Evolutionary conservation across 2,797 vertebrate species (phyloP).

Genomic region (Calcarius lapponicus): DNA sequence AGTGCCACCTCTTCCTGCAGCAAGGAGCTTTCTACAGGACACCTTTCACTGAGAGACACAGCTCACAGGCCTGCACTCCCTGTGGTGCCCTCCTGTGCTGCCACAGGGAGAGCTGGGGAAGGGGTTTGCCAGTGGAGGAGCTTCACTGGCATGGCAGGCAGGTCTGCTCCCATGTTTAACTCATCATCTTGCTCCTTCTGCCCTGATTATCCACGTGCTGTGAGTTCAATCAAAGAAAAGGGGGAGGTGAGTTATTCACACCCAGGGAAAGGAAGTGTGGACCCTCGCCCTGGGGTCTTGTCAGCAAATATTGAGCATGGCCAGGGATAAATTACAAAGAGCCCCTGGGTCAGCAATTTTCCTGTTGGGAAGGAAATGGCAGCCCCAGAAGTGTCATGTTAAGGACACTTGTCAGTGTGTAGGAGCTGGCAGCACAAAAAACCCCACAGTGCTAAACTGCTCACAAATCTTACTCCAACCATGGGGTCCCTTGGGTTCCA

Average conservation of each 20-base stretch:
- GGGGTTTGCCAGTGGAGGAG: neutral
- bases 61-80: accelerated
- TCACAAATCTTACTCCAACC: neutral
- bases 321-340: neutral
- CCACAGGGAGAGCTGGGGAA: neutral
- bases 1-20: neutral
- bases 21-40: neutral
- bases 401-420: neutral
- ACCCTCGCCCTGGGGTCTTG: accelerated
- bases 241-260: neutral
- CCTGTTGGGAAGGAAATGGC: neutral
- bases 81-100: neutral
- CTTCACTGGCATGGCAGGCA: neutral
- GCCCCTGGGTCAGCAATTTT: neutral
- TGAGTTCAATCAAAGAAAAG: neutral
- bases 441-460: neutral
- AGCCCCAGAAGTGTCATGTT: neutral
- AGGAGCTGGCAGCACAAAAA: neutral
- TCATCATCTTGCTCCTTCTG: neutral
- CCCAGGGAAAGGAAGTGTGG: accelerated
- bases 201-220: neutral
- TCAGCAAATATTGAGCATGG: neutral
- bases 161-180: neutral
- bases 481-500: neutral
- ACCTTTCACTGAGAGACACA: neutral